Evolutionary conservation across 53 echinoderm and acorn worm species (phyloP), one percentile per base, ranked within the genome.

Genomic region (Patiria pectinifera): DNA sequence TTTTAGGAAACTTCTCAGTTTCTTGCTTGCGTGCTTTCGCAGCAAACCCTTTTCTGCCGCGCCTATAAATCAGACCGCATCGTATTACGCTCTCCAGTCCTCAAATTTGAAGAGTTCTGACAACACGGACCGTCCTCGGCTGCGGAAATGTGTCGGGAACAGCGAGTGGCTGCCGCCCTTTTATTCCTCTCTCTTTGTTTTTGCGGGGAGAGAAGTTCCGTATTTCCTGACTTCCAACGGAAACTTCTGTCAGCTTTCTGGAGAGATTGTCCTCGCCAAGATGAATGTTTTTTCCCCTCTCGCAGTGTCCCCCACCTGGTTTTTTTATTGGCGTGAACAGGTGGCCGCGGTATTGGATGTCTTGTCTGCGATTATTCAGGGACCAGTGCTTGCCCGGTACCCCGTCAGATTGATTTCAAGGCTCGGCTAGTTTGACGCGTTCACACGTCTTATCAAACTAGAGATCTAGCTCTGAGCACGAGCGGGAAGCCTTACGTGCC

Each of bases 91-190:
- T 53, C 86, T 74, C 11, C 26, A 75, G 48, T 16, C 22, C 76
- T 87, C 87, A 87, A 87, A 61, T 77, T 87, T 76, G 78, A 78
- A 59, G 76, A 78, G 87, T 87, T 77, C 78, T 87, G 87, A 87
- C 87, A 87, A 87, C 62, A 87, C 60, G 8, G 78, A 25, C 12
- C 47, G 43, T 24, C 76, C 61, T 21, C 45, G 9, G 14, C 78
- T 35, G 62, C 59, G 77, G 59, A 76, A 87, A 87, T 77, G 21
- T 60, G 87, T 87, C 77, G 0, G 77, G 45, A 71, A 21, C 60
- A 66, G 47, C 70, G 45, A 43, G 66, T 25, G 69, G 45, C 11
- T 8, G 45, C 69, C 53, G 10, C 15, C 76, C 71, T 75, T 53
- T 53, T 53, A 53, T 53, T 53, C 8, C 53, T 53, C 53, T 53